Conservation (phyloP, 2,113 vertebrate species). For the Tenebrosternarchus preto region DNA sequence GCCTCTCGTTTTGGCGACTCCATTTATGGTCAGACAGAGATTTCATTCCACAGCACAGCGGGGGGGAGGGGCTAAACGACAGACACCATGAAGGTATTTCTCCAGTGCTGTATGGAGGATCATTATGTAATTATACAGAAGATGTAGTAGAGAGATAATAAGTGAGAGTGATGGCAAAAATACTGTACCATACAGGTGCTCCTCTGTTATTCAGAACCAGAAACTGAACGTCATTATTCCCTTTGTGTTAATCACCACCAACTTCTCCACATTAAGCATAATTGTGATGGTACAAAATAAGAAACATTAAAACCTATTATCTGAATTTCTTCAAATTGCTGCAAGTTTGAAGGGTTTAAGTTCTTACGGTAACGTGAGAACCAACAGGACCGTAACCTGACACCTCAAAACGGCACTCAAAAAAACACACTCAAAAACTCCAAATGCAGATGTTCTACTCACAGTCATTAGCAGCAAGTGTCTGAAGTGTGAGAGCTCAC, state of each 20-base stretch:
- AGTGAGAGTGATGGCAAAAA: slow-evolving; percentile 22
- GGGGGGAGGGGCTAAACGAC: slow-evolving; percentile 56
- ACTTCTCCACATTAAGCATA: neutral
- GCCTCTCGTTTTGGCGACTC: slow-evolving; percentile 57
- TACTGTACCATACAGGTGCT: slow-evolving; percentile 33
- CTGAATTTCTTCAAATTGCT: neutral
- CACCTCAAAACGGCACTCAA: no score
- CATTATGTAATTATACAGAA: slow-evolving; percentile 59
- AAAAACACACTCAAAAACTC: no score
- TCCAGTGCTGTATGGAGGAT: slow-evolving; percentile 56
- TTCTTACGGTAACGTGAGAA: neutral
- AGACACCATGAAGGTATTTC: slow-evolving; percentile 59
- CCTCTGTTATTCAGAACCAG: slow-evolving; percentile 9
- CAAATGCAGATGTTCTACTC: neutral
- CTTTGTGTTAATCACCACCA: slow-evolving; percentile 18
- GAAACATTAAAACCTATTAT: neutral
- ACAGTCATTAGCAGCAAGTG: neutral
- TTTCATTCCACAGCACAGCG: slow-evolving; percentile 62
- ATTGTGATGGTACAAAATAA: neutral
- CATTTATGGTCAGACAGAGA: slow-evolving; percentile 67
- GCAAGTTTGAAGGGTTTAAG: neutral
- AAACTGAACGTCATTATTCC: neutral
- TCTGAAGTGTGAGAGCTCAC: neutral
- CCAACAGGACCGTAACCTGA: neutral
- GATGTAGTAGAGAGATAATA: slow-evolving; percentile 35